Evolutionary conservation across 2,888 invertebrate species (phyloP), one percentile per base, ranked within the genome.

Genomic region (Lepidochrysops patricia): DNA sequence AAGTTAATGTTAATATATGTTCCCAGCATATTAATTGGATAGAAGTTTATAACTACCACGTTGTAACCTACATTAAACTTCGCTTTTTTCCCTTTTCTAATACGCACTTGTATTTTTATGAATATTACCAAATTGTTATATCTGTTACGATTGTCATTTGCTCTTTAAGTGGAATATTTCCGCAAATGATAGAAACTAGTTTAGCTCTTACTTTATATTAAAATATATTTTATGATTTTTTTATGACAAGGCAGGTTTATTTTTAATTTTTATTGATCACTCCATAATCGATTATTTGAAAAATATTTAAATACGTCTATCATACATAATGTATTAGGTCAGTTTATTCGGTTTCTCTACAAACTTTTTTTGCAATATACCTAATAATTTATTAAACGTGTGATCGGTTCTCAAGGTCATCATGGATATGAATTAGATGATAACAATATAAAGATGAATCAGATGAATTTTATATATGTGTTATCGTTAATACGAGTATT

Each of bases 211-310:
- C 9, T 3, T 19, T 43, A 19, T 43, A 43, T 19, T 43, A 23
- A 23, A 43, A 43, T 43, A 43, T 4, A 6, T 43, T 43, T 43
- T 43, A 19, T 43, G 9, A 9, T 23, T 43, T 19, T 43, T 43
- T 43, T 43, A 43, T 23, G 43, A 23, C 19, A 25, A 50, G 1
- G 5, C 25, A 15, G 19, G 19, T 12, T 13, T 26, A 54, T 29
- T 29, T 54, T 9, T 54, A 54, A 29, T 29, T 54, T 54, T 54
- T 32, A 54, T 54, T 5, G 54, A 12, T 9, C 5, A 54, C 32
- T 54, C 15, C 19, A 50, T 19, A 19, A 32, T 13, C 29, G 32
- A 19, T 54, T 54, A 54, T 32, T 32, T 15, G 9, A 54, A 54
- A 54, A 29, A 32, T 54, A 54, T 54, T 54, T 12, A 54, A 54